Percentiles rank a stretch among this genome's conserved stretches.
Conservation (phyloP, 1,140 invertebrate species). For the Atopsyche davidsoni region DNA sequence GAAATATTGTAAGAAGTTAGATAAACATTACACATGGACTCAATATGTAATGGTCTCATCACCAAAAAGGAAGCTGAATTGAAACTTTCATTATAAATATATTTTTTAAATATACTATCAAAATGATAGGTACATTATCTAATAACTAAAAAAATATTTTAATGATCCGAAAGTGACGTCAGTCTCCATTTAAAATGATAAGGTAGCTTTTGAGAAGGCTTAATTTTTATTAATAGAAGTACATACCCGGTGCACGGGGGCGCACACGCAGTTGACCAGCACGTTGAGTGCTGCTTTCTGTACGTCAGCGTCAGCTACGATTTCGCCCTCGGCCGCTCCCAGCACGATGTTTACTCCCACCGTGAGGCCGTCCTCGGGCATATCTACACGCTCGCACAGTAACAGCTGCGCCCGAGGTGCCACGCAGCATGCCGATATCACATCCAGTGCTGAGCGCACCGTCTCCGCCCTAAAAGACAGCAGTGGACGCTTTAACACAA, state of each 20-base stretch:
- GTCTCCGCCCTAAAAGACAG: conserved; percentile 67
- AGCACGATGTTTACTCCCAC: conserved; percentile 71
- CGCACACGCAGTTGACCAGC: conserved; percentile 89
- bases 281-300: conserved; percentile 84
- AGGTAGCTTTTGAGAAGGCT: too few species aligned
- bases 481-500: neutral
- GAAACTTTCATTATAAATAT: too few species aligned
- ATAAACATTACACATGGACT: too few species aligned
- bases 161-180: too few species aligned
- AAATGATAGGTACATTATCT: too few species aligned
- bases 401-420: conserved; percentile 80
- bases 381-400: conserved; percentile 71
- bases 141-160: too few species aligned
- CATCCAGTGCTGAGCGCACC: conserved; percentile 82
- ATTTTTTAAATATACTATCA: too few species aligned
- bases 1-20: too few species aligned
- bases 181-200: too few species aligned
- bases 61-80: too few species aligned
- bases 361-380: conserved; percentile 66
- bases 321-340: conserved; percentile 82
- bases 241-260: conserved; percentile 73
- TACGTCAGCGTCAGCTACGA: conserved; percentile 82
- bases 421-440: conserved; percentile 82
- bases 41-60: too few species aligned
- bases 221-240: too few species aligned